phyloP scores from a whole-genome alignment of 2,797 vertebrate genomes.

The Sebastes vulpes region DNA sequence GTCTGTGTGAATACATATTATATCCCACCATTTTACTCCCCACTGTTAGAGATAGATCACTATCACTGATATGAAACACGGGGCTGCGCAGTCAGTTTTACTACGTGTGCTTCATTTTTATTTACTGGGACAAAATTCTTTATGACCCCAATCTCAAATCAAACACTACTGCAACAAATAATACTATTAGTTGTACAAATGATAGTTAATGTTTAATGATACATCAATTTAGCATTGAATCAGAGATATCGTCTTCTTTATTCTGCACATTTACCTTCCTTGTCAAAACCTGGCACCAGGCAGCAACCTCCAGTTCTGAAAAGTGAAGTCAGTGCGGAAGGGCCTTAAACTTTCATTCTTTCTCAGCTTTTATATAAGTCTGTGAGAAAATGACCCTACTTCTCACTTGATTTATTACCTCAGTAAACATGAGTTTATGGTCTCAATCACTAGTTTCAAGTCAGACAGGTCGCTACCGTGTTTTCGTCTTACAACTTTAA shows the following conservation, averaged over 20 bases:
- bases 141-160: background rate
- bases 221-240: background rate
- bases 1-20: conserved; percentile 39
- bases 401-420: background rate
- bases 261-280: background rate
- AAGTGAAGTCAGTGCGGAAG: too few relatives aligned
- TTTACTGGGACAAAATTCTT: background rate
- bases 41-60: background rate
- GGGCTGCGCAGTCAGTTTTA: background rate
- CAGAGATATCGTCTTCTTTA: background rate
- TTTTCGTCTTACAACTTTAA: too few relatives aligned
- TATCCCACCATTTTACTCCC: conserved; percentile 26
- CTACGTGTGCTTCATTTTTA: background rate
- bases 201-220: background rate
- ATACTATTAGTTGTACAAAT: background rate
- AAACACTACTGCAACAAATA: background rate
- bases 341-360: too few relatives aligned
- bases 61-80: conserved; percentile 5
- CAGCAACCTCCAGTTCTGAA: background rate
- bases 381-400: background rate
- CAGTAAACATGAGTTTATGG: background rate
- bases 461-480: background rate
- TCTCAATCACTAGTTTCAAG: background rate
- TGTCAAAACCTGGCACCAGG: background rate
- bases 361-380: too few relatives aligned